Percentiles rank a stretch among this genome's conserved stretches.
Conservation (phyloP, 2,113 vertebrate species). For the Paramormyrops kingsleyae region DNA sequence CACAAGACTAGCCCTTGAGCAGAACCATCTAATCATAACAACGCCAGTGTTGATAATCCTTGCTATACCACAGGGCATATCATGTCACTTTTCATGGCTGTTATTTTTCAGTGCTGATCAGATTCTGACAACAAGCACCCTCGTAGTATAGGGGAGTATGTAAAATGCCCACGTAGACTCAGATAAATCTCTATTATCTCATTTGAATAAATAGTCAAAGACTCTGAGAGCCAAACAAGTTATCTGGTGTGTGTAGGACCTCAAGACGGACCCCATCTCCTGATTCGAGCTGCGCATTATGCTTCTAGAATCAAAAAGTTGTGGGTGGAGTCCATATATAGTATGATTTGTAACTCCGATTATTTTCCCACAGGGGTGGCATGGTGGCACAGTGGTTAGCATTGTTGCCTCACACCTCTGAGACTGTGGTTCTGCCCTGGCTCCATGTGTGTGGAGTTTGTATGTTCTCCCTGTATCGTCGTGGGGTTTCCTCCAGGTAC, state of each 20-base stretch:
- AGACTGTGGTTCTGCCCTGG: not conserved
- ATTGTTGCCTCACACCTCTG: not conserved
- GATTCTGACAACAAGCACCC: not conserved
- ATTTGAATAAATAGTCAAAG: not conserved
- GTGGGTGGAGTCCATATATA: not conserved
- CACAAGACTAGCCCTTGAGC: not conserved
- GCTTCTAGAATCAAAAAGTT: not conserved
- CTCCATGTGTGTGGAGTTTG: not conserved
- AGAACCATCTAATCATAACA: not conserved
- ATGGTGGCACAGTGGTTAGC: not conserved
- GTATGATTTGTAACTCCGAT: not conserved
- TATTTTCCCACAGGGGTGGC: not conserved
- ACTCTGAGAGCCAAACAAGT: not conserved
- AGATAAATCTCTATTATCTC: not conserved
- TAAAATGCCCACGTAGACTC: not conserved
- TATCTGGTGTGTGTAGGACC: not conserved
- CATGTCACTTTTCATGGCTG: not conserved
- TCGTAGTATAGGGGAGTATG: not conserved
- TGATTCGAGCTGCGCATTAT: not conserved
- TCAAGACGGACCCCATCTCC: not conserved
- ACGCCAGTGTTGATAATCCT: not conserved
- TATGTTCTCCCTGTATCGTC: not conserved
- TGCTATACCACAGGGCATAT: not conserved
- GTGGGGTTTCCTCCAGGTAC: not conserved
- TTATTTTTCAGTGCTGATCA: not conserved